Conservation (phyloP, 2,888 invertebrate genomes). For the Lithophane ornitopus region DNA sequence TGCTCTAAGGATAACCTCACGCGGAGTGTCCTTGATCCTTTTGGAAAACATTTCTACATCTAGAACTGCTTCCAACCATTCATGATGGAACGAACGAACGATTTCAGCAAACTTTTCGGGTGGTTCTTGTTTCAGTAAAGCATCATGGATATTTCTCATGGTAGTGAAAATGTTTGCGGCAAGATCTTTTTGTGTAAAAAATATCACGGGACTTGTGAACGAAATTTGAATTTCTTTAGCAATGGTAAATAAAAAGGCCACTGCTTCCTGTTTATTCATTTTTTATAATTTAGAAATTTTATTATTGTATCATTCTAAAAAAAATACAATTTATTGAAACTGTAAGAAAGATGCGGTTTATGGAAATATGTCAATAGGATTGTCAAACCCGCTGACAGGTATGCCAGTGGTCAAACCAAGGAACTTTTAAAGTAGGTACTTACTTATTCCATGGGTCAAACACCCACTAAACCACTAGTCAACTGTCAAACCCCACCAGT, state of each 20-base stretch:
- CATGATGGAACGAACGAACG: constrained; percentile 67
- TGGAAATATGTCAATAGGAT: too few species aligned
- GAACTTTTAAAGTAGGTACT: neutral
- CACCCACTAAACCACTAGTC: neutral
- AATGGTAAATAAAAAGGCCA: constrained; percentile 66
- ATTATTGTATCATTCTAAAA: constrained; percentile 31
- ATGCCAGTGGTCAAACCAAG: neutral
- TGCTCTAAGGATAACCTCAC: constrained; percentile 64
- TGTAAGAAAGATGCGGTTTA: neutral
- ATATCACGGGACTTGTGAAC: constrained; percentile 72
- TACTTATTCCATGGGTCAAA: neutral
- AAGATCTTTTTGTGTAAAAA: constrained; percentile 73
- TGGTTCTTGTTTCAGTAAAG: constrained; percentile 52
- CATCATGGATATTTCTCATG: constrained; percentile 60
- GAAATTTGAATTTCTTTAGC: constrained; percentile 71
- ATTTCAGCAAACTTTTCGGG: constrained; percentile 59
- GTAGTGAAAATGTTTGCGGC: constrained; percentile 63
- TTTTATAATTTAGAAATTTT: constrained; percentile 29
- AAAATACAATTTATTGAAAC: constrained; percentile 24
- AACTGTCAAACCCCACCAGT: neutral
- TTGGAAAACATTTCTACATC: constrained; percentile 70
- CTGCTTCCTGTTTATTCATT: constrained; percentile 67
- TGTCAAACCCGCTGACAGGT: neutral
- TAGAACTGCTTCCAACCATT: constrained; percentile 72
- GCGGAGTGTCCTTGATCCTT: constrained; percentile 67